Base-by-base conservation (phyloP, 2,888 invertebrate genomes). In the Leptopilina syphax region DNA sequence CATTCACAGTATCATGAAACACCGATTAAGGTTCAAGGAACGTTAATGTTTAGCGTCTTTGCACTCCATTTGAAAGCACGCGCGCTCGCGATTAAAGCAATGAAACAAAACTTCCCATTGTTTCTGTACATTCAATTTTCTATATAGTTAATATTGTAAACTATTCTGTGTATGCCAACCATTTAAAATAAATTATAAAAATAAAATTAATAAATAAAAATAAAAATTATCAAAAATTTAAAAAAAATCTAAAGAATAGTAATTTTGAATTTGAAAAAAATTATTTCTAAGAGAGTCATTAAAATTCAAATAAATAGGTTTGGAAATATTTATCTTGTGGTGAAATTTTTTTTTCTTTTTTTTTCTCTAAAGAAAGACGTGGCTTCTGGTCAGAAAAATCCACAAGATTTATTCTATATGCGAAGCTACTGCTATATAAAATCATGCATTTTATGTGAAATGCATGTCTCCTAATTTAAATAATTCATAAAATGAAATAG, bases 1-100 rank as follows among this genome's bases (percentile, higher is more conserved):
- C 67, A 67, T 18, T 68, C 67, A 41, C 10, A 10, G 44, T 47
- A 68, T 68, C 67, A 47, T 68, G 47, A 68, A 68, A 68, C 67
- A 68, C 67, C 27, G 54, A 78, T 80, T 47, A 47, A 73, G 73
- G 76, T 82, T 79, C 79, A 76, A 73, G 77, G 76, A 80, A 79
- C 73, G 73, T 24, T n/a, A 63, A 79, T 80, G 79, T 82, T 78
- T 79, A 79, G 68, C 77, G 54, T 57, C 68, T 44, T 34, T 65
- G 60, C 65, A 57, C 70, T 70, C 63, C 79, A 78, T 24, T 54
- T 54, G 68, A 77, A 78, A 47, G 47, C 47, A 47, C 47, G 47
- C 47, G 47, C 50, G 2, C 70, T 65, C 77, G 67, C 13, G 24
- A 68, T 10, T 47, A 10, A 2, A 44, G 9, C n/a, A 9, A 24